These are phyloP conservation scores for Aethina tumida DNA, from an alignment of 1,140 invertebrate genomes.

Conservation along the genomic window DNA sequence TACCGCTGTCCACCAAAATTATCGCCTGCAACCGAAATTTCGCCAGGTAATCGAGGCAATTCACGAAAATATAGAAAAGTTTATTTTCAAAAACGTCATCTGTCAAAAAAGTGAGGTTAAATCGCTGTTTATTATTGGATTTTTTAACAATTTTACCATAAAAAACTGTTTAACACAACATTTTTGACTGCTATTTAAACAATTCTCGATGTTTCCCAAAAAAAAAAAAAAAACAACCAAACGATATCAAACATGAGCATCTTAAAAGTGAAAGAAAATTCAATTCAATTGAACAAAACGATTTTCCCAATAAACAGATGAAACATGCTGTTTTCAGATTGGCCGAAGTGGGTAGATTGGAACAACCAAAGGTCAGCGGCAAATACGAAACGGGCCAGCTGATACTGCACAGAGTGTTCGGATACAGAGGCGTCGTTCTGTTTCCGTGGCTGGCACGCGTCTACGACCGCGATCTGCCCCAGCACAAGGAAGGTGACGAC, in stretches of 20 bases:
- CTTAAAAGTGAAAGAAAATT: no score
- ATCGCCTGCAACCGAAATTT: slow-evolving; percentile 14
- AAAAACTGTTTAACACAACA: neutral
- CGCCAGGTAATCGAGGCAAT: slow-evolving; percentile 14
- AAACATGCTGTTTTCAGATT: slow-evolving; percentile 48
- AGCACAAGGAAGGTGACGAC: slow-evolving; percentile 29
- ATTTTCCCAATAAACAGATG: no score
- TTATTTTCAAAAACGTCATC: neutral
- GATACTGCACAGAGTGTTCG: slow-evolving; percentile 91
- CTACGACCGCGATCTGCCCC: slow-evolving; percentile 80
- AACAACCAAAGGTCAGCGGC: slow-evolving; percentile 72
- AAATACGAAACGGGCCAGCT: slow-evolving; percentile 93
- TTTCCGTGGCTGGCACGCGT: slow-evolving; percentile 93
- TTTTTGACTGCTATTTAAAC: no score
- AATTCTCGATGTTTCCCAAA: no score
- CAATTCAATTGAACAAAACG: no score
- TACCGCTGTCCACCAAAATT: slow-evolving; percentile 17
- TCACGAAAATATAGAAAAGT: neutral
- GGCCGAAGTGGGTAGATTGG: slow-evolving; percentile 69
- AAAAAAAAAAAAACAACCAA: no score
- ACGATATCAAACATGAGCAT: no score
- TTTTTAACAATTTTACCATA: no score
- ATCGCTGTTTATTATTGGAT: neutral
- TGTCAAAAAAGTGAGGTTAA: slow-evolving; percentile 10
- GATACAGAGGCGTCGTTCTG: slow-evolving; percentile 88